Evolutionary conservation across 2,797 vertebrate species (phyloP).

Genomic region (Aplochiton taeniatus): DNA sequence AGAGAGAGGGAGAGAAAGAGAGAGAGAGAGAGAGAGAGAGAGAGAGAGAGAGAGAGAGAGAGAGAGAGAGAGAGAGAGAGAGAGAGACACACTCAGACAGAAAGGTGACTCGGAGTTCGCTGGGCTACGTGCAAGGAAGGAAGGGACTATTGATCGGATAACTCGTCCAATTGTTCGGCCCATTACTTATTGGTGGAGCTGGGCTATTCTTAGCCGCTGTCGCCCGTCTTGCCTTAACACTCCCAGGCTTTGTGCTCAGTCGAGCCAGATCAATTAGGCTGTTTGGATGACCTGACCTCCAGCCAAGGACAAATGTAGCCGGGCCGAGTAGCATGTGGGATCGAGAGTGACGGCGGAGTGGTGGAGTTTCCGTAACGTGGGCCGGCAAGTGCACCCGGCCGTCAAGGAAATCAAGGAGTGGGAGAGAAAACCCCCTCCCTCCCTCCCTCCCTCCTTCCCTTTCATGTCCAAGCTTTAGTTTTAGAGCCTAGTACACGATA

Average conservation of each 20-base stretch:
- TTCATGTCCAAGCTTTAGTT: slow-evolving; percentile 29
- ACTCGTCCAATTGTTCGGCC: slow-evolving; percentile 34
- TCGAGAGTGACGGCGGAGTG: no score
- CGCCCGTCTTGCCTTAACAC: background rate
- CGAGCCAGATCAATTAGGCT: no score
- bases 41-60: background rate
- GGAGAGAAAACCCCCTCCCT: background rate
- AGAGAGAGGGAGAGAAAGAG: background rate
- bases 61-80: background rate
- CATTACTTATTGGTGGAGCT: slow-evolving; percentile 17
- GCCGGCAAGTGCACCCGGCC: background rate
- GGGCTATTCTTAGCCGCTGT: slow-evolving; percentile 40
- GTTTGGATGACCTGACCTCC: background rate
- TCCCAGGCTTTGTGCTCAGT: background rate
- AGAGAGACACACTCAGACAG: background rate
- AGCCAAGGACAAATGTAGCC: background rate
- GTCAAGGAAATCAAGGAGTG: slow-evolving; percentile 10
- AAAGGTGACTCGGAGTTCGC: slow-evolving; percentile 48
- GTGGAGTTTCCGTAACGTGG: background rate
- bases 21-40: background rate
- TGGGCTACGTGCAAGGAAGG: slow-evolving; percentile 28
- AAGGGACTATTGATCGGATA: slow-evolving; percentile 43
- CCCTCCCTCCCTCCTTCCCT: background rate
- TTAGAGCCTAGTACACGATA: slow-evolving; percentile 31
- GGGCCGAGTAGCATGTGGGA: no score